phyloP scores from a whole-genome alignment of 2,888 invertebrate genomes.

The Stenolophus ochropezus region DNA sequence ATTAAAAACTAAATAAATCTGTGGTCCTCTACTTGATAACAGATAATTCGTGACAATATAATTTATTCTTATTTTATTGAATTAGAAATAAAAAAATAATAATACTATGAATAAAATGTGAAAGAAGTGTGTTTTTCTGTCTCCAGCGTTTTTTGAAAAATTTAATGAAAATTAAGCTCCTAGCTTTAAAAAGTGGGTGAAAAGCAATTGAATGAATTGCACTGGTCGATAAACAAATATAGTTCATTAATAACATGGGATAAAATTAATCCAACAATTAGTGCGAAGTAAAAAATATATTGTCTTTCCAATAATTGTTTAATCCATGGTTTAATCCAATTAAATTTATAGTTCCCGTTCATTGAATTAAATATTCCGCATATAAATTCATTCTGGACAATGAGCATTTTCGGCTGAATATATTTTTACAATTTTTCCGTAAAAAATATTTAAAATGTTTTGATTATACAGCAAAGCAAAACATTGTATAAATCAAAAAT shows the following conservation, averaged over 20 bases:
- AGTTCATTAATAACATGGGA: not conserved
- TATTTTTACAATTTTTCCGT: not conserved
- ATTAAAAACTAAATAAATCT: too few relatives aligned
- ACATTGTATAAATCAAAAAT: not conserved
- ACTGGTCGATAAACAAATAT: not conserved
- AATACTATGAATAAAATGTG: too few relatives aligned
- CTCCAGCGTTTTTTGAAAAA: too few relatives aligned
- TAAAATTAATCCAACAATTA: not conserved
- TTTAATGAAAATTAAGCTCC: too few relatives aligned
- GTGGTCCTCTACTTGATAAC: too few relatives aligned
- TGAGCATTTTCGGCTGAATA: not conserved
- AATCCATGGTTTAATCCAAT: not conserved
- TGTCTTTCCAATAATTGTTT: slow-evolving; percentile 2
- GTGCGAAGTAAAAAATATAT: not conserved
- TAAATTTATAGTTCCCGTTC: not conserved
- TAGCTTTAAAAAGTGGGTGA: too few relatives aligned
- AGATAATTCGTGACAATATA: too few relatives aligned
- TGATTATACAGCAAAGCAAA: not conserved
- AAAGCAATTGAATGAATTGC: too few relatives aligned
- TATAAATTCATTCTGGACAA: not conserved
- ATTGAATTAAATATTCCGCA: not conserved
- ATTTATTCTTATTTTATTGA: too few relatives aligned
- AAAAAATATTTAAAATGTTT: not conserved
- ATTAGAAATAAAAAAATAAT: too few relatives aligned
- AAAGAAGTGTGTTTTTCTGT: too few relatives aligned